Evolutionary conservation across 2,113 vertebrate species (phyloP).

Genomic region (Limnothrissa miodon): DNA sequence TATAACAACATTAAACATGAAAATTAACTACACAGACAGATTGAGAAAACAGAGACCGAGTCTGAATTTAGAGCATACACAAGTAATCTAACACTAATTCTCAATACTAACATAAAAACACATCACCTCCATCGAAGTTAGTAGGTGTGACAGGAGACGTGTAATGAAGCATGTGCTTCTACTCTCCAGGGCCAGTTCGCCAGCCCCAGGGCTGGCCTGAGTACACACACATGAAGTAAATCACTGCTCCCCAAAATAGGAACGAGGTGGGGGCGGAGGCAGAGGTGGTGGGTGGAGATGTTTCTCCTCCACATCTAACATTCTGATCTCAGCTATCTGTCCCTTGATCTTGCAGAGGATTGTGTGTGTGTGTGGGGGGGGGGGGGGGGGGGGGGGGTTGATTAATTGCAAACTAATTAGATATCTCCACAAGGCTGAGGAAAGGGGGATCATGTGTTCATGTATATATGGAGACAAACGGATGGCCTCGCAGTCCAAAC

Average conservation of each 20-base stretch:
- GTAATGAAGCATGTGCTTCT: background rate
- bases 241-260: background rate
- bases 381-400: slow-evolving; percentile 15
- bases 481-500: background rate
- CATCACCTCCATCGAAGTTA: background rate
- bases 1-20: background rate
- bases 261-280: background rate
- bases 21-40: background rate
- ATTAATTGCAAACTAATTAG: slow-evolving; percentile 35
- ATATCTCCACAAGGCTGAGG: slow-evolving; percentile 25
- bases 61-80: background rate
- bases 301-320: slow-evolving; percentile 22
- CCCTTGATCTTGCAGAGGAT: slow-evolving; percentile 25
- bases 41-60: background rate
- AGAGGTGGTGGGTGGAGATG: no score
- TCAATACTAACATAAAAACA: background rate
- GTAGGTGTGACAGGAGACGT: no score
- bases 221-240: background rate
- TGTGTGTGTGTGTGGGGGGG: no score
- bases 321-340: slow-evolving; percentile 12
- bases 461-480: background rate
- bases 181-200: background rate
- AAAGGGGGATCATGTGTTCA: background rate
- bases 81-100: background rate
- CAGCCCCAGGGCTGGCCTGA: background rate